Evolutionary conservation across 2,797 vertebrate species (phyloP).

Genomic region (Lutjanus argentimaculatus): DNA sequence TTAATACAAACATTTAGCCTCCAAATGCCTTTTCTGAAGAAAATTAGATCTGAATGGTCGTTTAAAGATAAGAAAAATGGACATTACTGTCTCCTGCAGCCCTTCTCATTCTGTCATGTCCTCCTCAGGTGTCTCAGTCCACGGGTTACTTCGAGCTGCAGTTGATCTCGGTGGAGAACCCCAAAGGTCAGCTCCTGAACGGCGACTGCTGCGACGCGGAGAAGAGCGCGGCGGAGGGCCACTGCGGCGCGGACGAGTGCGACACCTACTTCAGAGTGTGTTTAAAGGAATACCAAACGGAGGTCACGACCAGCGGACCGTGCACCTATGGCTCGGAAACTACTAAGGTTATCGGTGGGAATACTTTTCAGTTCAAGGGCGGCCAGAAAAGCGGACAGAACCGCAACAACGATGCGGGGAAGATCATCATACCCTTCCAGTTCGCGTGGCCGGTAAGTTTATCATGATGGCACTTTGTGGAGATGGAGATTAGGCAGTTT

Average conservation of each 20-base stretch:
- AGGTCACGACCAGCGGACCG: conserved; percentile 88
- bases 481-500: not conserved
- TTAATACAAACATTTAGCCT: too few relatives aligned
- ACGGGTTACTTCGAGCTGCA: conserved; percentile 97
- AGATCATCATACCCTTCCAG: conserved; percentile 93
- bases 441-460: conserved; percentile 96
- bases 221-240: conserved; percentile 77
- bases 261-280: conserved; percentile 94
- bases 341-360: conserved; percentile 93
- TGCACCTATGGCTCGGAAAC: conserved; percentile 94
- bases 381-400: conserved; percentile 81
- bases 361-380: conserved; percentile 91
- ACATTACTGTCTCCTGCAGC: rapidly evolving
- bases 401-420: conserved; percentile 85
- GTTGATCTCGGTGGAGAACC: conserved; percentile 92
- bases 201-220: conserved; percentile 93
- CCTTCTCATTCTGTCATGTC: conserved; percentile 29
- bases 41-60: not conserved
- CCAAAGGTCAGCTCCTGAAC: conserved; percentile 90
- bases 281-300: conserved; percentile 95
- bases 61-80: too few relatives aligned
- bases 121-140: conserved; percentile 90
- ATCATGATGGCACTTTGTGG: not conserved
- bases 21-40: not conserved
- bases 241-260: conserved; percentile 91